phyloP scores from a whole-genome alignment of 2,113 vertebrate genomes.

The Psilopogon haemacephalus region DNA sequence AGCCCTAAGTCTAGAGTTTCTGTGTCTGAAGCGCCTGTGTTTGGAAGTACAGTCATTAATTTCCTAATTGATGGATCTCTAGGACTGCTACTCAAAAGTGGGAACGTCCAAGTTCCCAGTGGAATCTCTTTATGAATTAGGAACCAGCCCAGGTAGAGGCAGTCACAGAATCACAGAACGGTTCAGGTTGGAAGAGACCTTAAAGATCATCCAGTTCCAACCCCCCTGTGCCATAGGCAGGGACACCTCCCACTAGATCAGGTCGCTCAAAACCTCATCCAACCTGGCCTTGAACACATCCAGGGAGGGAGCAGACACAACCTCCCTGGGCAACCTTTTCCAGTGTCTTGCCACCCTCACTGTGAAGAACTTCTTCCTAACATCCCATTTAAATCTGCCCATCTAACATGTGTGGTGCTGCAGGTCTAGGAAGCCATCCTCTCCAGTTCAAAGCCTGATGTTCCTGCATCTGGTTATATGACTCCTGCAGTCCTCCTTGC shows the following conservation, averaged over 20 bases:
- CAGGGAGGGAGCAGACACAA: too few relatives aligned
- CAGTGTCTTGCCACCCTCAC: too few relatives aligned
- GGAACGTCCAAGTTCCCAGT: not conserved
- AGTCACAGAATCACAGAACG: too few relatives aligned
- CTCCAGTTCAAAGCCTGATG: not conserved
- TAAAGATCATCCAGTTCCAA: too few relatives aligned
- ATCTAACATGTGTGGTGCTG: not conserved
- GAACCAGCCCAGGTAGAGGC: not conserved
- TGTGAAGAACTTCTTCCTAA: too few relatives aligned
- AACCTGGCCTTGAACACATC: too few relatives aligned
- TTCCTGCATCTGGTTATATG: not conserved
- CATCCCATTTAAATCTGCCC: too few relatives aligned
- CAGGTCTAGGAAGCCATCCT: not conserved
- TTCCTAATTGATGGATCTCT: not conserved
- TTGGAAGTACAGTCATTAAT: not conserved
- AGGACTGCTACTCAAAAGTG: not conserved
- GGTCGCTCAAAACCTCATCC: too few relatives aligned
- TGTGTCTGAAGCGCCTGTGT: not conserved
- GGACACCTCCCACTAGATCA: too few relatives aligned
- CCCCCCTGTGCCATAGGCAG: too few relatives aligned
- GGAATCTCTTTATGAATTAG: not conserved
- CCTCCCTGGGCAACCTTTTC: too few relatives aligned
- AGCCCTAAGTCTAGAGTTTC: not conserved
- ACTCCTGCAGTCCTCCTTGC: not conserved
- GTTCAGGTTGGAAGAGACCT: too few relatives aligned